phyloP scores from a whole-genome alignment of 2,888 invertebrate species.

The Athalia circularis region DNA sequence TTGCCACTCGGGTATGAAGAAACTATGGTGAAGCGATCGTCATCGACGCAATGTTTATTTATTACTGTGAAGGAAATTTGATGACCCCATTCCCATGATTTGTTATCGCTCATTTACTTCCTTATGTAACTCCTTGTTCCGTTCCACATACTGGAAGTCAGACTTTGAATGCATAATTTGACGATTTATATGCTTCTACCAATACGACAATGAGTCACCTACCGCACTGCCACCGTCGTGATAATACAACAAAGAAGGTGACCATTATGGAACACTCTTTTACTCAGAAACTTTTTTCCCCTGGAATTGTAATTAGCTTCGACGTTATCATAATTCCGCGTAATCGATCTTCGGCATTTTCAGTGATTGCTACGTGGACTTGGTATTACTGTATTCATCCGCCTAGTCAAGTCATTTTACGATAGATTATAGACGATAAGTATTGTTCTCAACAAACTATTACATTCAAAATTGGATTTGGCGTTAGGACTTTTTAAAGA shows the following conservation, averaged over 20 bases:
- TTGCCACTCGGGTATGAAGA: not conserved
- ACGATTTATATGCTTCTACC: not conserved
- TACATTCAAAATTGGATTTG: too few relatives aligned
- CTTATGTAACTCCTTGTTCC: not conserved
- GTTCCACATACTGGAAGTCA: constrained; percentile 12
- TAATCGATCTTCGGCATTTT: too few relatives aligned
- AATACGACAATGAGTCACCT: not conserved
- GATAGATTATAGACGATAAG: too few relatives aligned
- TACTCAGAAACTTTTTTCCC: not conserved
- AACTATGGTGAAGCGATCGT: too few relatives aligned
- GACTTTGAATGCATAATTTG: constrained; percentile 18
- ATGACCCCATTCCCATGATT: constrained; percentile 6
- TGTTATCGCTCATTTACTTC: not conserved
- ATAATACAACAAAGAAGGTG: not conserved
- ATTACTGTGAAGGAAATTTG: not conserved
- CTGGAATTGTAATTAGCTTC: too few relatives aligned
- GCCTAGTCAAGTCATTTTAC: too few relatives aligned
- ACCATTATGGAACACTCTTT: not conserved
- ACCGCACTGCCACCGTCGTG: not conserved
- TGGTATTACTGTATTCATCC: too few relatives aligned
- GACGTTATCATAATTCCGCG: too few relatives aligned
- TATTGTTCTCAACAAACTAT: too few relatives aligned
- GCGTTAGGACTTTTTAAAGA: too few relatives aligned
- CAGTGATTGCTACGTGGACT: too few relatives aligned
- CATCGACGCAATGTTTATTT: not conserved